phyloP scores from a whole-genome alignment of 2,797 vertebrate species.

The Myripristis jacobus region DNA sequence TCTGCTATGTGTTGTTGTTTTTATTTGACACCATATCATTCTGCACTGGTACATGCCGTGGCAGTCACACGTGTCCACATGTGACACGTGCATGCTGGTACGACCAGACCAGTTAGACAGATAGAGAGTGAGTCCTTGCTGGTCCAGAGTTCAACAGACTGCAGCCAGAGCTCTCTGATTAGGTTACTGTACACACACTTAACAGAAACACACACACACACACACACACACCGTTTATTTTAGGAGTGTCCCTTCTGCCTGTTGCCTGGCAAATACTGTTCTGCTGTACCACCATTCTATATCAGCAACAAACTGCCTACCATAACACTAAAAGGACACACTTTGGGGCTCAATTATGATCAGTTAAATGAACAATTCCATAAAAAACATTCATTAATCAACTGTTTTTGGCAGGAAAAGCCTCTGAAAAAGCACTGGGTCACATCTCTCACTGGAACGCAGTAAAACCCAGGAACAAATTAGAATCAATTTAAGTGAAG shows the following conservation, averaged over 20 bases:
- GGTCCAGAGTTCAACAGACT: conserved; percentile 56
- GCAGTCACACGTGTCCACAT: conserved; percentile 35
- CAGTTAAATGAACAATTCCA: not conserved
- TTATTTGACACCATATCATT: too few species aligned
- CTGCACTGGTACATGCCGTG: conserved; percentile 15
- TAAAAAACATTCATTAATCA: too few species aligned
- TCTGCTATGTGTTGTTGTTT: too few species aligned
- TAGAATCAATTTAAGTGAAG: too few species aligned
- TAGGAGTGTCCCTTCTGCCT: conserved; percentile 59
- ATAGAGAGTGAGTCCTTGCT: conserved; percentile 19
- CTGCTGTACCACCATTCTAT: conserved; percentile 12
- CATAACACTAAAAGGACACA: not conserved
- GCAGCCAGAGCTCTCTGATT: conserved; percentile 52
- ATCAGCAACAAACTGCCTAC: not conserved
- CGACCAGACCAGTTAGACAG: conserved; percentile 51
- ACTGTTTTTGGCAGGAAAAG: too few species aligned
- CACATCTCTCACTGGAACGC: too few species aligned
- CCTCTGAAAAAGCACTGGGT: too few species aligned
- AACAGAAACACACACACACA: conserved; percentile 36
- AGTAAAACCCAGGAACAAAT: too few species aligned
- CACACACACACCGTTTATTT: conserved; percentile 72
- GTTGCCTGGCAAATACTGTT: conserved; percentile 66
- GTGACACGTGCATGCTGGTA: conserved; percentile 47
- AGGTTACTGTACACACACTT: conserved; percentile 51
- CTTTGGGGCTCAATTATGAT: too few species aligned